Percentiles rank a stretch among this genome's conserved stretches.
phyloP scores from a whole-genome alignment of 2,797 vertebrate genomes.

The Sebastes diaconus region DNA sequence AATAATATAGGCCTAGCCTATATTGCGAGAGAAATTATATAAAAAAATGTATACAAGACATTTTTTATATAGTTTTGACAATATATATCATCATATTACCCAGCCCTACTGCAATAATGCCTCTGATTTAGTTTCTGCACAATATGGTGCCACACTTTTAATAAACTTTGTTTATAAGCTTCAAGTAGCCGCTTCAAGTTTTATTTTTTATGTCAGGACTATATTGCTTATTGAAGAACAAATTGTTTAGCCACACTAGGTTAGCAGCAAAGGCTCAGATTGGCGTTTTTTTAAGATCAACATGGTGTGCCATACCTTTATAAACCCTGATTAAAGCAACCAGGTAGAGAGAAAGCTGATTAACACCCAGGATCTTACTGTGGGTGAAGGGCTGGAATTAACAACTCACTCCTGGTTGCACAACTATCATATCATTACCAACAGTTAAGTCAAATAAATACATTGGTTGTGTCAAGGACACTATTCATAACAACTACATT shows the following conservation, averaged over 20 bases:
- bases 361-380: constrained; percentile 15
- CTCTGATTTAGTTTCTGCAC: not conserved
- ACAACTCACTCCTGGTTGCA: constrained; percentile 2
- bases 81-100: no score
- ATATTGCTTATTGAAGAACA: not conserved
- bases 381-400: constrained; percentile 3
- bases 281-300: constrained; percentile 10
- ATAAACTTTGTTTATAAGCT: not conserved
- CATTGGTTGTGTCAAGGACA: not conserved
- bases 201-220: not conserved
- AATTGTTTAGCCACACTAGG: not conserved
- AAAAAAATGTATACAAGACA: no score
- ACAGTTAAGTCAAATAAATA: not conserved
- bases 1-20: no score
- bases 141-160: not conserved
- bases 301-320: constrained; percentile 7
- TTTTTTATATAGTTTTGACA: no score
- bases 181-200: not conserved
- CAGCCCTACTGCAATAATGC: not conserved
- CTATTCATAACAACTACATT: not conserved
- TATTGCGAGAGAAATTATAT: no score
- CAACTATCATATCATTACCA: not conserved
- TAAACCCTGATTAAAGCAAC: constrained; percentile 5
- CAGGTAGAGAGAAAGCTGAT: constrained; percentile 40
- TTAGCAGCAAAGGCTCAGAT: not conserved